Conservation (phyloP, 2,797 vertebrate genomes). For the Cheracebus regulus region DNA sequence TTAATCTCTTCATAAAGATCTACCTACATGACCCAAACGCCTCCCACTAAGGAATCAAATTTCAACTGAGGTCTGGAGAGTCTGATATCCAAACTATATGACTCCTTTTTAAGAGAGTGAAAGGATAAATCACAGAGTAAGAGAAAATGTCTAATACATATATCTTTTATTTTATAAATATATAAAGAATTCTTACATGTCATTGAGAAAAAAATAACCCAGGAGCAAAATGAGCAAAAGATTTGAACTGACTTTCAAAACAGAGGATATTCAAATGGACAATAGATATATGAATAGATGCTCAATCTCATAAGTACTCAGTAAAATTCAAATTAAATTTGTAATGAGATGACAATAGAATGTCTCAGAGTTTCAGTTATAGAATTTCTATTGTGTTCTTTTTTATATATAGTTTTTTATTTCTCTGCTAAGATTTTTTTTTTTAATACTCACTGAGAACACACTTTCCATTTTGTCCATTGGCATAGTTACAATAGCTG, state of each 20-base stretch:
- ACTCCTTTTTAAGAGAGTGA: neutral
- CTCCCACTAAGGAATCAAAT: neutral
- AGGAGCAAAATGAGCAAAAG: neutral
- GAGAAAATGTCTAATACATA: constrained; percentile 9
- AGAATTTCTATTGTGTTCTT: neutral
- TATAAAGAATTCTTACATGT: neutral
- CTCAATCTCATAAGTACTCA: neutral
- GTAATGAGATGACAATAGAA: neutral
- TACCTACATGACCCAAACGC: neutral
- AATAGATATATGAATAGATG: neutral
- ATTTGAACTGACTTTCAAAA: neutral
- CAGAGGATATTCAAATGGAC: neutral
- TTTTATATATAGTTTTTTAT: neutral
- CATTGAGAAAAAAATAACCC: neutral
- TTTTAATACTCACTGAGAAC: neutral
- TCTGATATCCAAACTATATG: neutral
- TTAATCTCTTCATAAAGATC: neutral
- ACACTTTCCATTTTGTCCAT: neutral
- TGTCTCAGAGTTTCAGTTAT: neutral
- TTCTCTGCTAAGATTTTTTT: neutral
- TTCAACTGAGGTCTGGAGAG: neutral
- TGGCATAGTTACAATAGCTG: neutral
- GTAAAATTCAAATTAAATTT: neutral
- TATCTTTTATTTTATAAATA: neutral
- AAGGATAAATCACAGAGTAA: neutral